These are phyloP conservation scores for Pycnomerus fuliginosus DNA, from an alignment of 2,888 invertebrate species.

Conservation along the genomic window DNA sequence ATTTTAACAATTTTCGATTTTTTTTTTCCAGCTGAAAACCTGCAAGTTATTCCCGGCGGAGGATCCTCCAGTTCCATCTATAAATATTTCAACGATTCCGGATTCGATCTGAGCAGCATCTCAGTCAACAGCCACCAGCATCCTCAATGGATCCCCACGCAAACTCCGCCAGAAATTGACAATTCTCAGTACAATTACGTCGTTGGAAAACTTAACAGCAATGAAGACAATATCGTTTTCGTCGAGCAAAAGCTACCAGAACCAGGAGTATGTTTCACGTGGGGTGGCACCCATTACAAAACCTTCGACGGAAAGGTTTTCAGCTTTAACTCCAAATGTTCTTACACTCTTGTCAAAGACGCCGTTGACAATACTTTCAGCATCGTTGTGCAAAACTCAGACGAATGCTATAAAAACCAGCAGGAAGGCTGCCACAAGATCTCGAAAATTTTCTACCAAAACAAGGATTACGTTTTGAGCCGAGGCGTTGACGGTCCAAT, in stretches of 20 bases:
- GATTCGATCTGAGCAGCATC: constrained; percentile 14
- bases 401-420: constrained; percentile 54
- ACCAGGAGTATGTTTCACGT: constrained; percentile 72
- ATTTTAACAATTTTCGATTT: neutral
- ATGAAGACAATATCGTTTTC: constrained; percentile 1
- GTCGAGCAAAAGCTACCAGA: constrained; percentile 53
- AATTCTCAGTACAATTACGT: no score
- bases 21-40: constrained; percentile 31
- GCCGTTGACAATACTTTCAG: constrained; percentile 69
- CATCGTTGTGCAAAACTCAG: constrained; percentile 60
- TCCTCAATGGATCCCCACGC: neutral
- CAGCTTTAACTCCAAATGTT: constrained; percentile 76
- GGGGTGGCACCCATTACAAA: constrained; percentile 77
- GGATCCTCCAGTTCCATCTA: constrained; percentile 23
- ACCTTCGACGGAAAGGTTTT: constrained; percentile 78
- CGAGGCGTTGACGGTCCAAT: constrained; percentile 50
- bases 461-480: constrained; percentile 65
- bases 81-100: constrained; percentile 6
- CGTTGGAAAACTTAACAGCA: neutral
- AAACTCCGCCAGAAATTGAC: no score
- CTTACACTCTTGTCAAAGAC: constrained; percentile 73
- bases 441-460: constrained; percentile 69
- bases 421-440: constrained; percentile 54
- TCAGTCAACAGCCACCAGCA: constrained; percentile 10
- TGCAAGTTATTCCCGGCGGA: constrained; percentile 33